Evolutionary conservation across 2,888 invertebrate species (phyloP).

Genomic region (Drosophila neotestacea): DNA sequence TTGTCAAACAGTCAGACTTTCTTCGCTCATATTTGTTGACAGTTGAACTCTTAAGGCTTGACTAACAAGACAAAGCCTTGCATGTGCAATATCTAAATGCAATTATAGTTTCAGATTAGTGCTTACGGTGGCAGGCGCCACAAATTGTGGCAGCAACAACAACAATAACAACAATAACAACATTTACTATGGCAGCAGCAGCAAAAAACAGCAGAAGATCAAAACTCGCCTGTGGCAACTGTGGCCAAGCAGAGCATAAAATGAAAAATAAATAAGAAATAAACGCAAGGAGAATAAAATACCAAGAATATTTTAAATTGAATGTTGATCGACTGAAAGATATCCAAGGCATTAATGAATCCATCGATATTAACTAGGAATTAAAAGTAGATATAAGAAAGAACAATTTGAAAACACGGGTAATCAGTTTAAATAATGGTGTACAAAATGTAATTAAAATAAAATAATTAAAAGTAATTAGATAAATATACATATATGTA

Average conservation of each 20-base stretch:
- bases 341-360: neutral
- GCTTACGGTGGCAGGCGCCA: slow-evolving; percentile 52
- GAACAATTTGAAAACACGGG: too few relatives aligned
- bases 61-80: slow-evolving; percentile 34
- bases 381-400: too few relatives aligned
- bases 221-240: slow-evolving; percentile 67
- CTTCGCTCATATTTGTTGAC: slow-evolving; percentile 32
- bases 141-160: slow-evolving; percentile 31
- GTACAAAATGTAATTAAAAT: neutral
- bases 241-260: slow-evolving; percentile 71
- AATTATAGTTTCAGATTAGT: slow-evolving; percentile 57
- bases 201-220: slow-evolving; percentile 48
- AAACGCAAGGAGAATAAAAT: slow-evolving; percentile 14
- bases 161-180: slow-evolving; percentile 8
- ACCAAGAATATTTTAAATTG: neutral
- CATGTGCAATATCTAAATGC: slow-evolving; percentile 49
- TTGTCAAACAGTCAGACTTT: slow-evolving; percentile 21
- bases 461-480: neutral
- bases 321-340: neutral
- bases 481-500: too few relatives aligned
- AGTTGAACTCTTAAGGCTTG: slow-evolving; percentile 33
- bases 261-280: slow-evolving; percentile 79
- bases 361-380: too few relatives aligned
- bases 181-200: slow-evolving; percentile 22
- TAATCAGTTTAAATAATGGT: too few relatives aligned